These are phyloP conservation scores for Polyommatus icarus DNA, from an alignment of 2,888 invertebrate genomes.

Conservation along the genomic window DNA sequence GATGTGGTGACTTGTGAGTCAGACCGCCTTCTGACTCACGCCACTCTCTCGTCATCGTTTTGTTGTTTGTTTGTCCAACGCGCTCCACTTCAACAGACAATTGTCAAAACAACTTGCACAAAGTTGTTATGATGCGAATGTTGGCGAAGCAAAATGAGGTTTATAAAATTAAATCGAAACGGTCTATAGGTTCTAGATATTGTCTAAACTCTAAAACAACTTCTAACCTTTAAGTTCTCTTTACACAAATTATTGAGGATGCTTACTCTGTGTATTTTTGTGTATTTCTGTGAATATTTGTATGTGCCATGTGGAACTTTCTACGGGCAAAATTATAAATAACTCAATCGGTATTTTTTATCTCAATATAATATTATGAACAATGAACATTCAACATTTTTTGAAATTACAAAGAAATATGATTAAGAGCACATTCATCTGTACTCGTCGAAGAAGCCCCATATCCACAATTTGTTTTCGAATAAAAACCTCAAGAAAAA, in stretches of 20 bases:
- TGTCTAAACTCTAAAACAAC: too few relatives aligned
- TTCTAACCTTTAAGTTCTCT: too few relatives aligned
- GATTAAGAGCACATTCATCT: background rate
- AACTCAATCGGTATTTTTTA: too few relatives aligned
- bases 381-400: background rate
- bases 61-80: background rate
- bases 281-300: too few relatives aligned
- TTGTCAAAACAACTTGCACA: background rate
- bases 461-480: background rate
- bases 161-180: too few relatives aligned
- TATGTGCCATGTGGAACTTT: too few relatives aligned
- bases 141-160: too few relatives aligned
- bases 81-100: background rate
- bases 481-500: slow-evolving; percentile 9
- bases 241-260: too few relatives aligned
- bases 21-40: background rate
- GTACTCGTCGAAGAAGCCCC: background rate
- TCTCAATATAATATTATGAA: too few relatives aligned
- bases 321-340: too few relatives aligned
- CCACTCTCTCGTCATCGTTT: background rate
- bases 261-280: too few relatives aligned
- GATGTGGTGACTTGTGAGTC: background rate
- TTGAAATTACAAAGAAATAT: background rate
- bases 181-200: too few relatives aligned
- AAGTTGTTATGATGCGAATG: background rate